Evolutionary conservation across 2,113 vertebrate genomes (phyloP).

Genomic region (Picathartes gymnocephalus): DNA sequence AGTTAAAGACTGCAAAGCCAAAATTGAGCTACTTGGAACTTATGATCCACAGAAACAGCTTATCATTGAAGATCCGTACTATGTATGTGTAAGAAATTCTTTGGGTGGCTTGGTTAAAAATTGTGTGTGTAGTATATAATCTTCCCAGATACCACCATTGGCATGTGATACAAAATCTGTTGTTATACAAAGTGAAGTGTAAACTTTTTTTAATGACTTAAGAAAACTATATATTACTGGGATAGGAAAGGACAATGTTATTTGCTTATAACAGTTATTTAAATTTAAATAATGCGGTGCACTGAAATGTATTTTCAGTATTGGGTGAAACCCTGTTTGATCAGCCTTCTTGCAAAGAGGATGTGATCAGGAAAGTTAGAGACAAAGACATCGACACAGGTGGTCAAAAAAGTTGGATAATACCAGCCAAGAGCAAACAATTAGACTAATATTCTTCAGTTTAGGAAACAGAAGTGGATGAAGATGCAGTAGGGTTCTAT

Average conservation of each 20-base stretch:
- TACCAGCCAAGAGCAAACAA: neutral
- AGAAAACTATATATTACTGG: neutral
- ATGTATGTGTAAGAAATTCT: constrained; percentile 76
- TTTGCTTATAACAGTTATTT: neutral
- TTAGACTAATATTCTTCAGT: neutral
- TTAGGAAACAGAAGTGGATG: neutral
- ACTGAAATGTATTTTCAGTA: neutral
- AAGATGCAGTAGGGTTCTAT: neutral
- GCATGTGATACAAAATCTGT: neutral
- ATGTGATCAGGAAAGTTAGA: neutral
- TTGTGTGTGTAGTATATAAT: neutral
- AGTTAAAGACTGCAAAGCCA: constrained; percentile 78
- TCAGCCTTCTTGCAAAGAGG: neutral
- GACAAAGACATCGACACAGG: neutral
- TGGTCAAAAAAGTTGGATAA: neutral
- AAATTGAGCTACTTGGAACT: constrained; percentile 84
- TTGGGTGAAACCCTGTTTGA: neutral
- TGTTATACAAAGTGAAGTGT: neutral
- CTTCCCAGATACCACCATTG: neutral
- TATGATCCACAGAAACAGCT: constrained; percentile 86
- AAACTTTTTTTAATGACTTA: neutral
- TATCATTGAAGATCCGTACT: constrained; percentile 88
- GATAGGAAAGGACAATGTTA: neutral
- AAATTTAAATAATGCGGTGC: neutral
- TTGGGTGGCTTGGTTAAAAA: neutral